phyloP scores from a whole-genome alignment of 2,888 invertebrate species.

The Agrotis clavis region DNA sequence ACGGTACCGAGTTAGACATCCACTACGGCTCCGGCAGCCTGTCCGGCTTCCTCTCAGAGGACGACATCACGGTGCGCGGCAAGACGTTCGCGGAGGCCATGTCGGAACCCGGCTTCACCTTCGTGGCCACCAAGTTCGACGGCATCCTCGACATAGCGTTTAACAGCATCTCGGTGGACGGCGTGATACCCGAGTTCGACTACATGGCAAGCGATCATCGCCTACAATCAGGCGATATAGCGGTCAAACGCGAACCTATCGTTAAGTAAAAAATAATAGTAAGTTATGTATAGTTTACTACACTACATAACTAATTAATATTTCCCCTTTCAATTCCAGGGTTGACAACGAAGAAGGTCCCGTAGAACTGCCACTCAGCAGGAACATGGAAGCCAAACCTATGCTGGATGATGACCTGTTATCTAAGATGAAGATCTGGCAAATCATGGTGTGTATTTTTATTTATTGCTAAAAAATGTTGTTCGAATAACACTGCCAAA shows the following conservation, averaged over 20 bases:
- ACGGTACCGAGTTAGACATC: slow-evolving; percentile 98
- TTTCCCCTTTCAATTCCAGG: slow-evolving; percentile 65
- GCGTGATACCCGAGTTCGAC: slow-evolving; percentile 97
- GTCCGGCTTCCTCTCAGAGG: slow-evolving; percentile 98
- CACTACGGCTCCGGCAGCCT: slow-evolving; percentile 99
- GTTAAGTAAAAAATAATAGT: too few species aligned
- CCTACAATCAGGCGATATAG: too few species aligned
- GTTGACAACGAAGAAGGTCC: slow-evolving; percentile 73
- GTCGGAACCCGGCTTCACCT: too few species aligned
- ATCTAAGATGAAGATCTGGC: slow-evolving; percentile 85
- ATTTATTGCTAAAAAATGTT: too few species aligned
- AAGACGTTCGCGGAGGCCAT: slow-evolving; percentile 99
- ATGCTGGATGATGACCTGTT: slow-evolving; percentile 86
- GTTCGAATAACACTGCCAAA: too few species aligned
- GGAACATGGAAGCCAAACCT: slow-evolving; percentile 83
- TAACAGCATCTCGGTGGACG: slow-evolving; percentile 96
- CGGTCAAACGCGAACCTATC: too few species aligned
- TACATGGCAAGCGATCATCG: too few species aligned
- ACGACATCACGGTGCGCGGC: slow-evolving; percentile 93
- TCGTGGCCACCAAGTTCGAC: slow-evolving; percentile 99
- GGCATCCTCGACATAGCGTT: slow-evolving; percentile 99
- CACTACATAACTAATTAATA: neutral
- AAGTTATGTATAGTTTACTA: too few species aligned
- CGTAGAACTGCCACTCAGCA: slow-evolving; percentile 70
- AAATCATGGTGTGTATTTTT: slow-evolving; percentile 80